Conservation (phyloP, 2,888 invertebrate genomes). For the Sminthurinus aureus region DNA sequence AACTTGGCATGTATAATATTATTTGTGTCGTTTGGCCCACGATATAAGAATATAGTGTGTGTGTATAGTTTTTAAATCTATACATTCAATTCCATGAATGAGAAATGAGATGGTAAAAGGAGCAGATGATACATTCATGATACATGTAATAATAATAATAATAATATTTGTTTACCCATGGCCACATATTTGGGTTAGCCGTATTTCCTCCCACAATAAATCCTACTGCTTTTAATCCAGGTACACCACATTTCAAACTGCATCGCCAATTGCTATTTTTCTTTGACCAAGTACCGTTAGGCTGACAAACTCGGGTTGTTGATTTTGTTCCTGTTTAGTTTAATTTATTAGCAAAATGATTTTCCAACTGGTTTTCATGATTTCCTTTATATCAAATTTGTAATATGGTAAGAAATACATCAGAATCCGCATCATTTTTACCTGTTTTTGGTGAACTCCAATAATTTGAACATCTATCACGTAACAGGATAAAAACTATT, state of each 20-base stretch:
- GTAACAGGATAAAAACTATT: background rate
- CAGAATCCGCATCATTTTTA: background rate
- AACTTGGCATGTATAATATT: no score
- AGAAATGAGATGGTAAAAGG: no score
- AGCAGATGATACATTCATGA: no score
- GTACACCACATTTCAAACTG: constrained; percentile 52
- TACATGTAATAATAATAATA: background rate
- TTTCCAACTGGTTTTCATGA: no score
- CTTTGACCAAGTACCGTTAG: constrained; percentile 49
- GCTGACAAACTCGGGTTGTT: constrained; percentile 43
- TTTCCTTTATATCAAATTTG: no score
- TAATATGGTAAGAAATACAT: background rate
- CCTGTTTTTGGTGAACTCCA: background rate
- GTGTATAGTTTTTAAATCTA: no score
- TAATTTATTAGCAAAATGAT: background rate
- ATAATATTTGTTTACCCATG: constrained; percentile 29
- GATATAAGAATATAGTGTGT: no score
- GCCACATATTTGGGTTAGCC: constrained; percentile 37
- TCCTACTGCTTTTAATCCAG: constrained; percentile 37
- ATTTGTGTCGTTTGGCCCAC: no score
- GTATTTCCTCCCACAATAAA: constrained; percentile 54
- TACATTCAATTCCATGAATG: no score
- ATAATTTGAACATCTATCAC: background rate
- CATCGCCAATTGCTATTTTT: constrained; percentile 50
- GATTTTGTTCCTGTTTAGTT: constrained; percentile 15